A percentile compares a stretch with the other conserved stretches of the same genome.
Evolutionary conservation across 1,140 invertebrate genomes (phyloP).

Genomic region (Pogonognathellus flavescens): DNA sequence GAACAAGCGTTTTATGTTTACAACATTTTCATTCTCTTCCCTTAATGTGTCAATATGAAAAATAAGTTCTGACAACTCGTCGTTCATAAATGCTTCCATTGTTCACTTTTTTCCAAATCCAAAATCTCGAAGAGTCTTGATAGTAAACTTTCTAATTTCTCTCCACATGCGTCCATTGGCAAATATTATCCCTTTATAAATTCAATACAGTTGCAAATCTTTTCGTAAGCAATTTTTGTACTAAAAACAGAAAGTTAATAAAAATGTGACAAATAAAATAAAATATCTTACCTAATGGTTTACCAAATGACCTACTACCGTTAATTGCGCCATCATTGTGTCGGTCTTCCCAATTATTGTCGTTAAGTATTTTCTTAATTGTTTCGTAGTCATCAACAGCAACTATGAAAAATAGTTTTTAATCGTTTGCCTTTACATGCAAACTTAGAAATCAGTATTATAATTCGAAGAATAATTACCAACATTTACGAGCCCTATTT

Average conservation of each 20-base stretch:
- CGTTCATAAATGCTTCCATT: slow-evolving; percentile 50
- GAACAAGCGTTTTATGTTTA: slow-evolving; percentile 65
- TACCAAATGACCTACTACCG: slow-evolving; percentile 19
- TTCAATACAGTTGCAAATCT: neutral
- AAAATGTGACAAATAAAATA: no score
- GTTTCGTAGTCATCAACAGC: slow-evolving; percentile 53
- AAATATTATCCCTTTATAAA: neutral
- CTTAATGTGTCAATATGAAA: neutral
- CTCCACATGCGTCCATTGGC: slow-evolving; percentile 52
- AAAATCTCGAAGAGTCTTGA: slow-evolving; percentile 40
- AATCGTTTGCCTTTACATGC: no score
- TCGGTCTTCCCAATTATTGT: slow-evolving; percentile 44
- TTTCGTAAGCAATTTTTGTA: no score
- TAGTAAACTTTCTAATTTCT: slow-evolving; percentile 57
- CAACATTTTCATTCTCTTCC: neutral
- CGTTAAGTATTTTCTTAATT: slow-evolving; percentile 40
- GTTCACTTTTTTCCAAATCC: slow-evolving; percentile 45
- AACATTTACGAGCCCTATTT: neutral
- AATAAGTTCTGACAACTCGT: slow-evolving; percentile 28
- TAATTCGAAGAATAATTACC: neutral
- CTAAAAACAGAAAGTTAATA: no score
- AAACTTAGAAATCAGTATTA: neutral
- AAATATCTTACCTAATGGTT: slow-evolving; percentile 52
- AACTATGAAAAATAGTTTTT: neutral
- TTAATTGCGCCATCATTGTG: slow-evolving; percentile 5